Conservation (phyloP, 1,140 invertebrate species). For the Orchesella cincta region DNA sequence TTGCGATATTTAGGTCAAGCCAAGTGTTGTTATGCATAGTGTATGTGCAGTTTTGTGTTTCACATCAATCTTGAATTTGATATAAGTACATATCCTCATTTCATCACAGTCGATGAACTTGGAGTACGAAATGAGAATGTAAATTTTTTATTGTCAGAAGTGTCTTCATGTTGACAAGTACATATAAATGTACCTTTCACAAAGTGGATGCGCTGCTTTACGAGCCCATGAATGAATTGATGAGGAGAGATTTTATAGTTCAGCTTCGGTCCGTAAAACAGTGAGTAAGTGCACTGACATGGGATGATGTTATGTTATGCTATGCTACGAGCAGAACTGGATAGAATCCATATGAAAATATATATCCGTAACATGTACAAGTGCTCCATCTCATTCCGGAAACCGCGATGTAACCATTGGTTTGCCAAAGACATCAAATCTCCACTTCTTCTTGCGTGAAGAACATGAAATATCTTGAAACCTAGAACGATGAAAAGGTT, state of each 20-base stretch:
- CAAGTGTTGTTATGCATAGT: neutral
- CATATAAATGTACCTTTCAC: neutral
- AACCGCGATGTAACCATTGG: neutral
- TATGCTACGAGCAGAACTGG: neutral
- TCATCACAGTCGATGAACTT: constrained; percentile 12
- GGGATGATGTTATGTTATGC: neutral
- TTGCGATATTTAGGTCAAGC: neutral
- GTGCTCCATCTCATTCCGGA: neutral
- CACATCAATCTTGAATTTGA: neutral
- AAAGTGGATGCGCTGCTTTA: neutral
- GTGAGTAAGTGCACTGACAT: too few relatives aligned
- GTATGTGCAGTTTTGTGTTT: neutral
- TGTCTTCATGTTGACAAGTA: neutral
- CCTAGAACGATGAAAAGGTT: neutral
- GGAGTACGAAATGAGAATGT: neutral
- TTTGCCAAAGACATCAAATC: neutral
- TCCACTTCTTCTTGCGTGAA: neutral
- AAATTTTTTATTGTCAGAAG: neutral
- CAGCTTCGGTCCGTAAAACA: too few relatives aligned
- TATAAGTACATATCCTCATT: neutral
- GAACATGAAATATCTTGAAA: neutral
- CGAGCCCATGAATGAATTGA: neutral
- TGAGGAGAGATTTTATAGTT: neutral
- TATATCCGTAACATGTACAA: neutral
- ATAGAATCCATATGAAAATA: neutral